Conservation (phyloP, 2,888 invertebrate species). For the Alentia gelatinosa region DNA sequence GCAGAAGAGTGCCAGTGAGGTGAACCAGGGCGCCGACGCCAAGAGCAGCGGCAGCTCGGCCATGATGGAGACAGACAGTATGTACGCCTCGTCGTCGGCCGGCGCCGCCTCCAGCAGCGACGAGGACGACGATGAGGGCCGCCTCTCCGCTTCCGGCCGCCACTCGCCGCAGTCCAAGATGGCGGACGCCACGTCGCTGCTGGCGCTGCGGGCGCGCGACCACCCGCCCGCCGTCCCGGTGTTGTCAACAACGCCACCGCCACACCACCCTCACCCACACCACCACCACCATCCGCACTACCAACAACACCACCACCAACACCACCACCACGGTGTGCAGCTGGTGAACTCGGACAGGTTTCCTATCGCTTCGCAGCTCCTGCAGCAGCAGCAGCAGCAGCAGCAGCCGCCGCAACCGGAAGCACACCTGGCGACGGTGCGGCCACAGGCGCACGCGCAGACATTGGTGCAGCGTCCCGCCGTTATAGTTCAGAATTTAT, state of each 20-base stretch:
- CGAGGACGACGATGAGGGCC: background rate
- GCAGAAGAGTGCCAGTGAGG: background rate
- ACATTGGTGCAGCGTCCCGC: background rate
- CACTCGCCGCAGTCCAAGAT: background rate
- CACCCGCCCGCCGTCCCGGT: background rate
- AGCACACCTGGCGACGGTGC: no score
- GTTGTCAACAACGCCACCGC: background rate
- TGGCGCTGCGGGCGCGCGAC: background rate
- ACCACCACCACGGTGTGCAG: background rate
- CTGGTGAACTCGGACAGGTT: conserved; percentile 1
- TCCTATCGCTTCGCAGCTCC: conserved; percentile 12
- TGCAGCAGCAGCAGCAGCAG: background rate
- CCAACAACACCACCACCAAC: background rate
- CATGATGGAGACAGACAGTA: background rate
- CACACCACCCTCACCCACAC: background rate
- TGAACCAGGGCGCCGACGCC: background rate
- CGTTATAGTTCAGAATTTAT: conserved; percentile 33
- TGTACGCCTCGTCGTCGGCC: background rate
- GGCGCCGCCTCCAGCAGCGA: background rate
- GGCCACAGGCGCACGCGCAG: background rate
- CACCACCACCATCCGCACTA: conserved; percentile 18
- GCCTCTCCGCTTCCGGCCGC: background rate
- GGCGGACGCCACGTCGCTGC: background rate
- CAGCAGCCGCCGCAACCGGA: background rate
- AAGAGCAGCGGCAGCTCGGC: background rate